phyloP scores from a whole-genome alignment of 2,797 vertebrate species.

The Synanceia verrucosa region DNA sequence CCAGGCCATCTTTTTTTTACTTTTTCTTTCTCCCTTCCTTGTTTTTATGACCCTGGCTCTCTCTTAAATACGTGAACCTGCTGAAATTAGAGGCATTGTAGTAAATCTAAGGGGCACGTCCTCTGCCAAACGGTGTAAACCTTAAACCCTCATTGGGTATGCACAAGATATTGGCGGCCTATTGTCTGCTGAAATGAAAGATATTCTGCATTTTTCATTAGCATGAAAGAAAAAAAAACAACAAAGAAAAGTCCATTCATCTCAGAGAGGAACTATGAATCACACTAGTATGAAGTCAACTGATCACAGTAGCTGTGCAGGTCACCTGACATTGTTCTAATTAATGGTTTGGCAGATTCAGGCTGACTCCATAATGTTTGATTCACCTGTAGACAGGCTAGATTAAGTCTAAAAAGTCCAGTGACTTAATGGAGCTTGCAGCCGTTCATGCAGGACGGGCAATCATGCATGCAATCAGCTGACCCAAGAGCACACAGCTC shows the following conservation, averaged over 20 bases:
- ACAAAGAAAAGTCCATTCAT: constrained; percentile 4
- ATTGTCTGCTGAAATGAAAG: constrained; percentile 30
- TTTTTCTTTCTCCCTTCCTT: constrained; percentile 46
- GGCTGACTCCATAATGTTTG: constrained; percentile 8
- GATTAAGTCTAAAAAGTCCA: constrained; percentile 45
- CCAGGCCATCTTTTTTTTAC: constrained; percentile 62
- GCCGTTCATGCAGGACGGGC: constrained; percentile 52
- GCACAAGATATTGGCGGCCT: constrained; percentile 15
- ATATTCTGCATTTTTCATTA: constrained; percentile 7
- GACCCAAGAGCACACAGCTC: constrained; percentile 55
- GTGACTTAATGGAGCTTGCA: constrained; percentile 27
- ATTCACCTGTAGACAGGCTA: constrained; percentile 60
- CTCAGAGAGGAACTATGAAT: background rate
- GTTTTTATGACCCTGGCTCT: constrained; percentile 73
- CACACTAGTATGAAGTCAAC: background rate
- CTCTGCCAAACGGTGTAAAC: constrained; percentile 68
- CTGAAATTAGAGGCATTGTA: constrained; percentile 77
- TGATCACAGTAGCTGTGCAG: background rate
- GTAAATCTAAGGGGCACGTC: constrained; percentile 75
- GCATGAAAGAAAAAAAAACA: constrained; percentile 3
- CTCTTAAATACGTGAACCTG: constrained; percentile 79
- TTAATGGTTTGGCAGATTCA: background rate
- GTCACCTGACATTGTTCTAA: constrained; percentile 3
- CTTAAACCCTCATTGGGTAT: constrained; percentile 42
- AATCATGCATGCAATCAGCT: constrained; percentile 67